These are phyloP conservation scores for Pempheris klunzingeri DNA, from an alignment of 2,797 vertebrate genomes.

Conservation along the genomic window DNA sequence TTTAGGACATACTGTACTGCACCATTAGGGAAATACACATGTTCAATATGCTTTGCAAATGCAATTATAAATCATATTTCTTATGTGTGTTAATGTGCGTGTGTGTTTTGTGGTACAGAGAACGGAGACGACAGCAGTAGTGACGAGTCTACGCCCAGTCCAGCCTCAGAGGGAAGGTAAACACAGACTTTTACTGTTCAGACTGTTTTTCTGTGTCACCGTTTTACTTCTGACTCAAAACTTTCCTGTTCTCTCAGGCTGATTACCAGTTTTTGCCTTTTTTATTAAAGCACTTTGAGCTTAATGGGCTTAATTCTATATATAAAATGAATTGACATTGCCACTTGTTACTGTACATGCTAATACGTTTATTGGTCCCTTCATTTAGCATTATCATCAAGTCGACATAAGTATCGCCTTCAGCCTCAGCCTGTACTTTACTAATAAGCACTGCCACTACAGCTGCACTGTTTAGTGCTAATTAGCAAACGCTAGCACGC, in stretches of 20 bases:
- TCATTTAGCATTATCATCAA: too few species aligned
- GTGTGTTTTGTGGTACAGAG: constrained; percentile 81
- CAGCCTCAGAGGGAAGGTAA: constrained; percentile 94
- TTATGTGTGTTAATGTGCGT: neutral
- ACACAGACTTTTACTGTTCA: neutral
- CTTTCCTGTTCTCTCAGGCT: too few species aligned
- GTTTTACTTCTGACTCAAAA: neutral
- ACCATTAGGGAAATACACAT: neutral
- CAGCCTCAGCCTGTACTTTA: too few species aligned
- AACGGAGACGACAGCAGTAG: constrained; percentile 95
- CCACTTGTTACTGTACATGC: too few species aligned
- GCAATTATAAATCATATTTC: neutral
- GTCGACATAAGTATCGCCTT: too few species aligned
- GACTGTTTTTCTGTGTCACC: neutral
- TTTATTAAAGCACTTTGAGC: too few species aligned
- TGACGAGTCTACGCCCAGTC: constrained; percentile 93
- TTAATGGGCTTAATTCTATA: too few species aligned
- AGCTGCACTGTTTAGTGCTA: neutral
- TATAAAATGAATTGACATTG: too few species aligned
- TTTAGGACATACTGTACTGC: neutral
- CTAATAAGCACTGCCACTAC: too few species aligned
- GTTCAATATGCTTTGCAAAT: neutral
- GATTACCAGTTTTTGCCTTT: too few species aligned
- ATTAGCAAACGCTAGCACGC: neutral
- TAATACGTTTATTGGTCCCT: too few species aligned